These are phyloP conservation scores for Matsumyia berberina DNA, from an alignment of 2,888 invertebrate species.

Conservation along the genomic window DNA sequence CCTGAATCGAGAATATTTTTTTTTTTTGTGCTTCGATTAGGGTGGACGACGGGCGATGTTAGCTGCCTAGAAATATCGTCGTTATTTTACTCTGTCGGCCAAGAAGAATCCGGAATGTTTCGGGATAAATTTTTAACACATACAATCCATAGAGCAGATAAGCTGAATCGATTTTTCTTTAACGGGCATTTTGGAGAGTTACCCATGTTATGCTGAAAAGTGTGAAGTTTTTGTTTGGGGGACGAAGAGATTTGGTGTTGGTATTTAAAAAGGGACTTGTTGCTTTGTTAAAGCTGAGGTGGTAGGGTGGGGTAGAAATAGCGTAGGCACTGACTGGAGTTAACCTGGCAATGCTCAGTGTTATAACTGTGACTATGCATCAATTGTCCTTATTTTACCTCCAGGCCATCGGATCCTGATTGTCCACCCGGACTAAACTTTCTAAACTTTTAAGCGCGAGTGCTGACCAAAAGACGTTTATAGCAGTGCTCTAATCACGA, in stretches of 20 bases:
- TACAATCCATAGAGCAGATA: constrained; percentile 7
- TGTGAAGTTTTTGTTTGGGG: not conserved
- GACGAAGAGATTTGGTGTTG: not conserved
- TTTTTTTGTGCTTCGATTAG: constrained; percentile 11
- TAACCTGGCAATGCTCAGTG: too few species aligned
- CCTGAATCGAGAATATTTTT: constrained; percentile 21
- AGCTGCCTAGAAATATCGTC: constrained; percentile 2
- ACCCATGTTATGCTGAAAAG: not conserved
- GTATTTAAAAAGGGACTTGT: not conserved
- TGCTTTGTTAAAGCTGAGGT: not conserved
- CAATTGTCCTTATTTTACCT: too few species aligned
- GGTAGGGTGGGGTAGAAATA: too few species aligned
- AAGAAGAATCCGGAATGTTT: not conserved
- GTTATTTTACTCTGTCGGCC: constrained; percentile 14
- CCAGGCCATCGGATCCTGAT: too few species aligned
- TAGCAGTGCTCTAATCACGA: too few species aligned
- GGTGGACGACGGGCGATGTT: not conserved
- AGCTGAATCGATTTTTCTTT: not conserved
- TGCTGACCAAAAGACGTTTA: too few species aligned
- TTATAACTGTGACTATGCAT: too few species aligned
- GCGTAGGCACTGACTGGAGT: too few species aligned
- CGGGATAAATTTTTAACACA: constrained; percentile 12
- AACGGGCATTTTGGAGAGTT: not conserved
- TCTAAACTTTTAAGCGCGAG: too few species aligned
- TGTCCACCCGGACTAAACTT: too few species aligned